Evolutionary conservation across 92 coral and sea anemone genomes (phyloP).

Genomic region (Anthopleura xanthogrammica): DNA sequence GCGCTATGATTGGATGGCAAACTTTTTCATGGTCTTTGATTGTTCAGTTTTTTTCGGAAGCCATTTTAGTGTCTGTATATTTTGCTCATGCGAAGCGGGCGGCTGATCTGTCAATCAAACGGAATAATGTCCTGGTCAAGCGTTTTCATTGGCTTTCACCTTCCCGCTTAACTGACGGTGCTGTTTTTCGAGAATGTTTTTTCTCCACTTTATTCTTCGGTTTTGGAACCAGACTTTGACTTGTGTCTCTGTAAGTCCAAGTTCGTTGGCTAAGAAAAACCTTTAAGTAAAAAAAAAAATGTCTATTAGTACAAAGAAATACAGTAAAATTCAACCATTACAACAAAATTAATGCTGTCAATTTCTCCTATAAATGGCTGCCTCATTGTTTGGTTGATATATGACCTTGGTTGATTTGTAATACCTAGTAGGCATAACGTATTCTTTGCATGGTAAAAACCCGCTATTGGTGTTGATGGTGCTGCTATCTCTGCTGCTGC

Average conservation of each 20-base stretch:
- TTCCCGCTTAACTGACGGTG: constrained; percentile 9
- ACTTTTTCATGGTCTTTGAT: background rate
- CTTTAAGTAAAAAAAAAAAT: background rate
- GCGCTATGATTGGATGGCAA: background rate
- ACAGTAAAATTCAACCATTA: no score
- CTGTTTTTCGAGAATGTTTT: constrained; percentile 68
- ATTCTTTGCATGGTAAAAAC: no score
- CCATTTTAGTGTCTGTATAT: background rate
- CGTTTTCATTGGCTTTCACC: background rate
- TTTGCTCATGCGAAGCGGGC: no score
- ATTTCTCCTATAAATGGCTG: no score
- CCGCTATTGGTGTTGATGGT: no score
- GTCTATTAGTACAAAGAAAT: background rate
- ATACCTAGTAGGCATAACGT: no score
- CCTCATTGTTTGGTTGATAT: no score
- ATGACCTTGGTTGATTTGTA: no score
- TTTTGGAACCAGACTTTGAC: constrained; percentile 91
- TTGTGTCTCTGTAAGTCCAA: constrained; percentile 80
- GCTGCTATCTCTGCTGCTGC: no score
- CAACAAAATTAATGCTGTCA: no score
- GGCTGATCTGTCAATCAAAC: no score
- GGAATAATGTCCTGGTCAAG: background rate
- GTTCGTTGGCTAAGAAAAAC: constrained; percentile 60
- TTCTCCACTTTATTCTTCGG: constrained; percentile 83
- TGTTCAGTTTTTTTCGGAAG: background rate